Conservation (phyloP, 2,113 vertebrate species). For the Macaca nemestrina region DNA sequence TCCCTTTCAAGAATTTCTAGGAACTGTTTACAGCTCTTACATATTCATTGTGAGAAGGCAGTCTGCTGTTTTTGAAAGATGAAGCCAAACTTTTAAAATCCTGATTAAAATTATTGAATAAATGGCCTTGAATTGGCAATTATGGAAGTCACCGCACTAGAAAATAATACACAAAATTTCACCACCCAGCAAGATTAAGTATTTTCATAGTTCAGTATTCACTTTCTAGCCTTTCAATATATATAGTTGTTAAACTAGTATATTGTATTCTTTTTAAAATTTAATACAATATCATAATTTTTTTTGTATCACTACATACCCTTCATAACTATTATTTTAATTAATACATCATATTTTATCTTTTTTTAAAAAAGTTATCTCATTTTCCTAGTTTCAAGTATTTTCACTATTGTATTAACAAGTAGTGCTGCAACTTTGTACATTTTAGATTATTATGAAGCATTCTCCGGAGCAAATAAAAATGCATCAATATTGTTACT, state of each 20-base stretch:
- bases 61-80: neutral
- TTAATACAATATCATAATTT: neutral
- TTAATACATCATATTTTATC: neutral
- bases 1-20: neutral
- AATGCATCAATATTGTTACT: neutral
- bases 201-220: fast-evolving
- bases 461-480: neutral
- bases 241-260: fast-evolving
- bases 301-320: neutral
- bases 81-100: neutral
- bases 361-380: neutral
- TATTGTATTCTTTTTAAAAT: neutral
- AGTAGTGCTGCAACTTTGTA: neutral
- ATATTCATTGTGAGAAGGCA: neutral
- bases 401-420: neutral
- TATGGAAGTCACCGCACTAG: neutral
- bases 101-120: neutral
- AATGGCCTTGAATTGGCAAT: neutral
- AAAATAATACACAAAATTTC: neutral
- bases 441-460: neutral
- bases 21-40: neutral
- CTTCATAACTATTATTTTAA: neutral
- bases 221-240: neutral
- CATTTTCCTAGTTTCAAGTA: neutral
- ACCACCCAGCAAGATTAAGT: neutral